These are phyloP conservation scores for Pionites leucogaster DNA, from an alignment of 2,113 vertebrate species.

Conservation along the genomic window DNA sequence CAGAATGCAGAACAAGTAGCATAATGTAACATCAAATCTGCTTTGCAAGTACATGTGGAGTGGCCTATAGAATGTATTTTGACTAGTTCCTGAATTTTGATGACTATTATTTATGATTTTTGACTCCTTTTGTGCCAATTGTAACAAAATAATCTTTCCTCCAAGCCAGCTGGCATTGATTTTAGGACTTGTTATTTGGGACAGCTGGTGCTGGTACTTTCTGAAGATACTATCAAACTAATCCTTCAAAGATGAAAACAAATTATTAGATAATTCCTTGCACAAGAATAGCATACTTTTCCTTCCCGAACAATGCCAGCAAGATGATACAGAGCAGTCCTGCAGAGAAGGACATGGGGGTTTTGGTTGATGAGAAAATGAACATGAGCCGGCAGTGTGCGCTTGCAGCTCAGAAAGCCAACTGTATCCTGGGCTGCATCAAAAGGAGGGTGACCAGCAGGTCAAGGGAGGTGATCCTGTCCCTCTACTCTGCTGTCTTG, in stretches of 20 bases:
- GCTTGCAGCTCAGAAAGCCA: no score
- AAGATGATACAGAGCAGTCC: background rate
- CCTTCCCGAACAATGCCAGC: background rate
- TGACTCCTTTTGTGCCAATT: background rate
- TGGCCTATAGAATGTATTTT: background rate
- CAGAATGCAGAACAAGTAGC: background rate
- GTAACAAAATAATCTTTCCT: background rate
- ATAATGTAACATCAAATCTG: background rate
- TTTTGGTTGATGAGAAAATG: no score
- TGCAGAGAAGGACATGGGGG: no score
- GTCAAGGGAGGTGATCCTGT: no score
- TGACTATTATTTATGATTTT: background rate
- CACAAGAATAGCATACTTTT: background rate
- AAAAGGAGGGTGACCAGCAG: no score
- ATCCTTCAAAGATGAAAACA: background rate
- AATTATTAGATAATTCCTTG: background rate
- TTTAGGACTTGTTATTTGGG: background rate
- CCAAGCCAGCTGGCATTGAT: background rate
- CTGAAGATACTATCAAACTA: background rate
- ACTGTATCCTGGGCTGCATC: no score
- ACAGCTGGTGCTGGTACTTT: background rate
- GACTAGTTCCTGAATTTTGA: background rate
- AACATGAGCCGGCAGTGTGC: no score
- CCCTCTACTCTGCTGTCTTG: no score
- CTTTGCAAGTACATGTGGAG: background rate